Base-by-base conservation (phyloP, 2,113 vertebrate genomes). In the Macquaria australasica region DNA sequence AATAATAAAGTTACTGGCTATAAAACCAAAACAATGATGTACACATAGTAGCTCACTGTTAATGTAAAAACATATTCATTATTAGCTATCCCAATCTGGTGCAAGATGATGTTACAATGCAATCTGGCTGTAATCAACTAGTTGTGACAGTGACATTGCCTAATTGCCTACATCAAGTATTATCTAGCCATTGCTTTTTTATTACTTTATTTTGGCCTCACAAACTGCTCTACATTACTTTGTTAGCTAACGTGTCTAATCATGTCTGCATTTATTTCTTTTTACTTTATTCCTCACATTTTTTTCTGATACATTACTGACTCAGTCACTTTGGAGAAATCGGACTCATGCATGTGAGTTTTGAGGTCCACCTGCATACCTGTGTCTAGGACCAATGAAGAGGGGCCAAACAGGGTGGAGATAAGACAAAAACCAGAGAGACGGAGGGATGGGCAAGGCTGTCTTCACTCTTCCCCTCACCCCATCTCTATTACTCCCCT, bases 391-490 rank as follows among this genome's bases (percentile, higher is more conserved):
- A 41, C 48, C 64, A 75, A 12, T 0, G 8, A 75, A 20, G 41
- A n/a, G 0, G 6, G 11, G 10, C 73, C 64, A 66, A 60, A 67
- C 48, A 50, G 55, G 45, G 14, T 51, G 58, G 48, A 81, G 83
- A 77, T 56, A 34, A 55, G 73, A 81, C 23, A 73, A 21, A 83
- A 78, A 70, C n/a, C 77, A 83, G 68, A 87, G 80, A 45, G 37
- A 31, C 0, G 0, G 74, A 20, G 31, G 34, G 39, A 73, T 23
- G 8, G 28, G 2, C 37, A 1, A 15, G 50, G 15, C 77, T 75
- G 80, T n/a, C 86, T 81, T 84, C 41, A 62, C 43, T 83, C 69
- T 48, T 69, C 73, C 67, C 60, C 79, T 64, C 64, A 25, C 53
- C 25, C 0, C 16, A 76, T 77, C 69, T 83, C 77, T 59, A 53